These are phyloP conservation scores for Spodoptera litura DNA, from an alignment of 1,140 invertebrate genomes.

Conservation along the genomic window DNA sequence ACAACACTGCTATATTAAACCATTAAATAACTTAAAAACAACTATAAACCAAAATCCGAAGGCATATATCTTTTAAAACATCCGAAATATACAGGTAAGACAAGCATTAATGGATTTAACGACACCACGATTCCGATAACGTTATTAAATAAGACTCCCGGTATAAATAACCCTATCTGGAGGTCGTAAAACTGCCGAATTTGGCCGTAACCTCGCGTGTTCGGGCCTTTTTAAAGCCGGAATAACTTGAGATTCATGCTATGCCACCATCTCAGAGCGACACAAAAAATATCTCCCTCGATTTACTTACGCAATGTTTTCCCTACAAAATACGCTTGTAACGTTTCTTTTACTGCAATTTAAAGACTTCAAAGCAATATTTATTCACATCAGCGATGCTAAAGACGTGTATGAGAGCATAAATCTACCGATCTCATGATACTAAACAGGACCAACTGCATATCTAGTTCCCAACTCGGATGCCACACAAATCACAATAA, in stretches of 20 bases:
- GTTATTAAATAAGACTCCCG: constrained; percentile 73
- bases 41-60: constrained; percentile 40
- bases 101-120: constrained; percentile 64
- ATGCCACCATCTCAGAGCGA: constrained; percentile 21
- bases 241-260: constrained; percentile 56
- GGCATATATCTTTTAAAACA: constrained; percentile 51
- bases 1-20: constrained; percentile 31
- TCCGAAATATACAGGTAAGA: constrained; percentile 52
- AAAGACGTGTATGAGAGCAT: constrained; percentile 60
- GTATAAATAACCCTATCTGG: constrained; percentile 75
- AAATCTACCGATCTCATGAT: constrained; percentile 65
- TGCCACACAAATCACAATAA: constrained; percentile 81
- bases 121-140: constrained; percentile 64
- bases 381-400: constrained; percentile 51
- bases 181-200: constrained; percentile 71
- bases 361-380: constrained; percentile 21
- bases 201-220: constrained; percentile 56
- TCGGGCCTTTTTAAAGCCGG: constrained; percentile 56
- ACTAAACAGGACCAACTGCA: constrained; percentile 50
- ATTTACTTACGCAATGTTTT: constrained; percentile 26
- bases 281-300: constrained; percentile 12
- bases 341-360: constrained; percentile 31
- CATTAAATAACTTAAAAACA: constrained; percentile 38
- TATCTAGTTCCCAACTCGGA: constrained; percentile 69
- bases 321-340: constrained; percentile 11